phyloP scores from a whole-genome alignment of 2,113 vertebrate species.

The Pollimyrus isidori region DNA sequence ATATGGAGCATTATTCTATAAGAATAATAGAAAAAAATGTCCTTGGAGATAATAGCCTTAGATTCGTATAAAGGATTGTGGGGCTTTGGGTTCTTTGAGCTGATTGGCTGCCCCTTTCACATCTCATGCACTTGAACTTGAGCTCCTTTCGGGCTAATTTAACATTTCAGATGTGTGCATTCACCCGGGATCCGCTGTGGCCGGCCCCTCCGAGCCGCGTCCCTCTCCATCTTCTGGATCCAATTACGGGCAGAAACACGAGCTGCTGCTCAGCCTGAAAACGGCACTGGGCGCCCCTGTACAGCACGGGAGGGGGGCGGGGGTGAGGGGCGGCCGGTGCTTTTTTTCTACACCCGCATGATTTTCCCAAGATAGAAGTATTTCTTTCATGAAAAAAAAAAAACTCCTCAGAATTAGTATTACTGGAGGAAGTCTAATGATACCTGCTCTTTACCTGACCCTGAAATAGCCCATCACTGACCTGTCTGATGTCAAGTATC shows the following conservation, averaged over 20 bases:
- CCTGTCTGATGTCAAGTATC: background rate
- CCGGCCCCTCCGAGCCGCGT: background rate
- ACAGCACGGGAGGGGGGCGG: background rate
- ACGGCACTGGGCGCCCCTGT: background rate
- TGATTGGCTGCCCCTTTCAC: background rate
- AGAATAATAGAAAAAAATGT: slow-evolving; percentile 1
- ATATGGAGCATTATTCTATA: background rate
- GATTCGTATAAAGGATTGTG: background rate
- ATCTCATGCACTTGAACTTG: background rate
- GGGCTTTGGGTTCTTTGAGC: background rate
- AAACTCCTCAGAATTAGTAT: background rate
- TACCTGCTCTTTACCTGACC: background rate
- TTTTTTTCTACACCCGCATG: background rate
- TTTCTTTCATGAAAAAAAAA: background rate
- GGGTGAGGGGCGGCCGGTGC: background rate
- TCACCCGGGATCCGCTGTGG: background rate
- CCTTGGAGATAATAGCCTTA: background rate
- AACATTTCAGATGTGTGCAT: slow-evolving; percentile 4
- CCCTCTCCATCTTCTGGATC: background rate
- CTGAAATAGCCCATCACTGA: background rate
- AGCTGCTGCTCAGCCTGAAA: background rate
- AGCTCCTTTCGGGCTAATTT: background rate
- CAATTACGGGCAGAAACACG: background rate
- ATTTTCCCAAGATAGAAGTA: background rate
- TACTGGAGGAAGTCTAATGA: background rate